A percentile compares a stretch with the other conserved stretches of the same genome.
These are phyloP conservation scores for Acleris emargana DNA, from an alignment of 2,888 invertebrate genomes.

Conservation along the genomic window DNA sequence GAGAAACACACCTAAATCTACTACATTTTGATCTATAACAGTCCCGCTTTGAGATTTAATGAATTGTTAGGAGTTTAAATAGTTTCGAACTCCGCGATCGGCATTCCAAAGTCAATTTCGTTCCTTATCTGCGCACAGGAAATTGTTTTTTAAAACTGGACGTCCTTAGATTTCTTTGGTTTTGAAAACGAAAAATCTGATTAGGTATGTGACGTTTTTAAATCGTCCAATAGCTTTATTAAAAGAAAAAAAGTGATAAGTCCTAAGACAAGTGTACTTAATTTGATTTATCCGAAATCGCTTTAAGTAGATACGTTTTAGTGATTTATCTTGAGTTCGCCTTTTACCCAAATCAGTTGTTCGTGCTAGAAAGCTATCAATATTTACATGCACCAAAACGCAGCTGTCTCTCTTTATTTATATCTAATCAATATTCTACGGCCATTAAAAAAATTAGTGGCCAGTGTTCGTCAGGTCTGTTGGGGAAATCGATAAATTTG, in stretches of 20 bases:
- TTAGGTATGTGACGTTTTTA: no score
- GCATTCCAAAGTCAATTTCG: conserved; percentile 9
- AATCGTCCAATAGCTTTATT: no score
- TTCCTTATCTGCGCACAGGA: conserved; percentile 6
- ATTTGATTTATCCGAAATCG: no score
- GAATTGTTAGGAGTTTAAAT: conserved; percentile 11
- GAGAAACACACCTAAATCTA: conserved; percentile 43
- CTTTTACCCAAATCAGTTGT: conserved; percentile 24
- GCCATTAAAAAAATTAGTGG: conserved; percentile 33
- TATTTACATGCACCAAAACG: conserved; percentile 31
- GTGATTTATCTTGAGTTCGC: not conserved
- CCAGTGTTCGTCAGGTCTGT: conserved; percentile 36
- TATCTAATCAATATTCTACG: conserved; percentile 47
- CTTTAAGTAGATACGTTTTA: no score
- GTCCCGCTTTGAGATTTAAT: conserved; percentile 31
- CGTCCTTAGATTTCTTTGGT: not conserved
- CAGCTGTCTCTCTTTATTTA: conserved; percentile 39
- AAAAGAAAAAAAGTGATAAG: no score
- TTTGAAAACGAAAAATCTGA: no score
- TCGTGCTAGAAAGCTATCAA: conserved; percentile 23
- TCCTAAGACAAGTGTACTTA: no score
- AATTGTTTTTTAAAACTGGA: conserved; percentile 10
- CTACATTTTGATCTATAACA: conserved; percentile 52
- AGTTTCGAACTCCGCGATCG: conserved; percentile 7
- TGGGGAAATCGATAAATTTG: conserved; percentile 47